Percentiles rank a stretch among this genome's conserved stretches.
Evolutionary conservation across 2,113 vertebrate species (phyloP).

Genomic region (Austrofundulus limnaeus): DNA sequence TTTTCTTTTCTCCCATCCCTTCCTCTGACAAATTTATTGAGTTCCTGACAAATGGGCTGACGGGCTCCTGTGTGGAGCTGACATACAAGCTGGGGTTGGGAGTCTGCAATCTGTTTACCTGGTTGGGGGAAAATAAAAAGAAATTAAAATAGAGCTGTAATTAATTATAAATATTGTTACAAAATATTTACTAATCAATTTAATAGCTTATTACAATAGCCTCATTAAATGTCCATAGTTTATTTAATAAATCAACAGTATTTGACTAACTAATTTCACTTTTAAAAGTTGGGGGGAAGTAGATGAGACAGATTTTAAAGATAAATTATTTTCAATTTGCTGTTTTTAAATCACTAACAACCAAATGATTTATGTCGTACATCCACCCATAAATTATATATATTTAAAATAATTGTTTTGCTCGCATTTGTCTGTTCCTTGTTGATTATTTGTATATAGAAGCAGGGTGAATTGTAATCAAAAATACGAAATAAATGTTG

Average conservation of each 20-base stretch:
- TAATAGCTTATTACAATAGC: not conserved
- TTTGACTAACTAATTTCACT: too few relatives aligned
- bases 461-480: too few relatives aligned
- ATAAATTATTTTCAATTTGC: not conserved
- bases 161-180: slow-evolving; percentile 2
- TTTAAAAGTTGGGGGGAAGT: too few relatives aligned
- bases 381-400: too few relatives aligned
- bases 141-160: slow-evolving; percentile 4
- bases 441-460: too few relatives aligned
- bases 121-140: not conserved
- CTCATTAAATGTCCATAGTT: too few relatives aligned
- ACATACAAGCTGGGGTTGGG: too few relatives aligned
- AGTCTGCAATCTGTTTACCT: slow-evolving; percentile 48
- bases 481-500: too few relatives aligned
- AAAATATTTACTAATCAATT: not conserved
- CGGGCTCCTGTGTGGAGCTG: slow-evolving; percentile 49
- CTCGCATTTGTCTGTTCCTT: too few relatives aligned
- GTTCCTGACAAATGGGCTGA: slow-evolving; percentile 65
- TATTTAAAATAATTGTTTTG: not conserved
- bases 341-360: not conserved
- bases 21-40: slow-evolving; percentile 67
- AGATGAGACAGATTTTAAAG: not conserved
- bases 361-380: not conserved
- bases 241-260: too few relatives aligned
- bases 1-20: not conserved